Evolutionary conservation across 2,888 invertebrate species (phyloP).

Genomic region (Brassicogethes aeneus): DNA sequence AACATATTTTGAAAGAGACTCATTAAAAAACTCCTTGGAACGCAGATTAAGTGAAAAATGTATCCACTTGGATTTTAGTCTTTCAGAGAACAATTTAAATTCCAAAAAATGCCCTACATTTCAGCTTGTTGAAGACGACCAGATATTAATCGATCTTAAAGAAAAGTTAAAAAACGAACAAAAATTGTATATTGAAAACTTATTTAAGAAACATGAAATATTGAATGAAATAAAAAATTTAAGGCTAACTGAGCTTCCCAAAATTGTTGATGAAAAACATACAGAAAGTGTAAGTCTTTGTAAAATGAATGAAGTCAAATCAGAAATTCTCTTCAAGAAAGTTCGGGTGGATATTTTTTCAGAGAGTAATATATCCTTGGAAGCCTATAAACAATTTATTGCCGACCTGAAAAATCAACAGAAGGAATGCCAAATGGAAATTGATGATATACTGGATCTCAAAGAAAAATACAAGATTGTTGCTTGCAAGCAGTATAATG

Average conservation of each 20-base stretch:
- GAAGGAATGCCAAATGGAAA: constrained; percentile 30
- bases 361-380: constrained; percentile 37
- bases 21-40: background rate
- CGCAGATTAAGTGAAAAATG: background rate
- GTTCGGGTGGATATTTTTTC: constrained; percentile 35
- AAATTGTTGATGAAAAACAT: constrained; percentile 31
- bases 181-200: constrained; percentile 31
- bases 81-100: too few species aligned
- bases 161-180: constrained; percentile 34
- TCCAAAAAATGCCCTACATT: too few species aligned
- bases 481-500: constrained; percentile 38
- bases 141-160: constrained; percentile 20
- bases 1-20: background rate
- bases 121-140: too few species aligned
- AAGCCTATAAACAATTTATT: constrained; percentile 37
- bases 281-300: constrained; percentile 32
- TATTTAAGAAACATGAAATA: constrained; percentile 27
- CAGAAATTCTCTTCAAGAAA: constrained; percentile 27
- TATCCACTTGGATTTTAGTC: too few species aligned
- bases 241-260: constrained; percentile 30
- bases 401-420: constrained; percentile 37
- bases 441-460: constrained; percentile 32
- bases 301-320: constrained; percentile 33
- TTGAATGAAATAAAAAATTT: constrained; percentile 34
- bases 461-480: constrained; percentile 38